Base-by-base conservation (phyloP, 2,888 invertebrate species). In the Antheraea yamamai region DNA sequence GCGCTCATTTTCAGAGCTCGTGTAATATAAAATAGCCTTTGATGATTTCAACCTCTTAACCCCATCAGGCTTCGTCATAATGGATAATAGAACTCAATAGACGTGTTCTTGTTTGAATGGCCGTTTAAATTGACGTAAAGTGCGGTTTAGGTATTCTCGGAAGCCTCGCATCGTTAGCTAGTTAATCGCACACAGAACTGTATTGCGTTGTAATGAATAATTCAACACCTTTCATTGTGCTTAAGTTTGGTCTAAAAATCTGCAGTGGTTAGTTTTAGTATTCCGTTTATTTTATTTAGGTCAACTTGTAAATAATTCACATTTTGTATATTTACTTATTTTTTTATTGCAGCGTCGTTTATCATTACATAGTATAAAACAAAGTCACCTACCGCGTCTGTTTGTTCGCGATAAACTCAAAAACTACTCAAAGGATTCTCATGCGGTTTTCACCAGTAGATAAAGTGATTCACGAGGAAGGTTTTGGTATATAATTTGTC, bases 191-290 rank as follows among this genome's bases (percentile, higher is more conserved):
- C 78, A 82, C 81, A 79, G 82, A 88, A 85, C 84, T 79, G 84
- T 86, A 85, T 85, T 85, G 82, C 83, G 81, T 79, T 84, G 76
- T 77, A 80, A 87, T 89, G 84, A 90, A 89, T 89, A 87, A 89
- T 90, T 87, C 85, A 88, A 81, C 82, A 82, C 80, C 79, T 79
- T 80, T 78, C 75, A 79, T 79, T 79, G 79, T 77, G 77, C 81
- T 80, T 79, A 77, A 80, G 80, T 75, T 68, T 82, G 78, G 81
- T 82, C 76, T 79, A 78, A 79, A 81, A 83, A 81, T 82, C 80
- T 74, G 78, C 76, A 80, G 79, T 79, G 77, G 75, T 39, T 74
- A 61, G 75, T 80, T 79, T 76, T 75, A 73, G 73, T 74, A 75
- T 74, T 76, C 47, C 77, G 77, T 77, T 76, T 73, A 73, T 73